Conservation (phyloP, 2,797 vertebrate species). For the Neosilurus mollespiculum region DNA sequence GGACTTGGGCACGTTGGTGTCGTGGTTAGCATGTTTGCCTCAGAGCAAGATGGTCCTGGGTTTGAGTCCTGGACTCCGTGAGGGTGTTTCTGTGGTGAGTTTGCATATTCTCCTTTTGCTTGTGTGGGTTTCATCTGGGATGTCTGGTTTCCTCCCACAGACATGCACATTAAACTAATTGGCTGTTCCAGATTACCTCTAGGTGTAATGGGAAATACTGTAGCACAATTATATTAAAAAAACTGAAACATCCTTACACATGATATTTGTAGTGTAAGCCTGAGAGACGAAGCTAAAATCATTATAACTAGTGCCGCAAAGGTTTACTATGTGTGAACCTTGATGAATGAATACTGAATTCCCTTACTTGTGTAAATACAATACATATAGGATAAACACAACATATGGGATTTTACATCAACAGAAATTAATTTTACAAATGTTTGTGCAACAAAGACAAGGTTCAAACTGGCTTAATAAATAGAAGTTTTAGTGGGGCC, state of each 20-base stretch:
- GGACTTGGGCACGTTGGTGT: too few species aligned
- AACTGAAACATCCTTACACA: not conserved
- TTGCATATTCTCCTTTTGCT: too few species aligned
- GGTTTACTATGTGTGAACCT: not conserved
- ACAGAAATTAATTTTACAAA: not conserved
- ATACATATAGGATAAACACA: not conserved
- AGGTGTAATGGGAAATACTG: too few species aligned
- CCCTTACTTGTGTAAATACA: not conserved
- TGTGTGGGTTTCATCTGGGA: too few species aligned
- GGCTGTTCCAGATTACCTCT: too few species aligned
- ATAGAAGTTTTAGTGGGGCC: conserved; percentile 30
- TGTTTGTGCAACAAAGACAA: not conserved
- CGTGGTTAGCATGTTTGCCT: too few species aligned
- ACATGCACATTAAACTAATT: too few species aligned
- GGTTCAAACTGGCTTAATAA: conserved; percentile 24
- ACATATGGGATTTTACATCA: not conserved
- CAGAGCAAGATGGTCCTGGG: too few species aligned
- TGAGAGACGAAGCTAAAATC: not conserved
- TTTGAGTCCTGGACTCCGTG: too few species aligned
- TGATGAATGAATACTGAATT: not conserved
- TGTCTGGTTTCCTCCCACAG: too few species aligned
- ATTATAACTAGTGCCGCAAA: not conserved
- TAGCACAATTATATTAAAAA: too few species aligned
- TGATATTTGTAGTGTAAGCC: not conserved
- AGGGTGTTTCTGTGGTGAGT: too few species aligned